Evolutionary conservation across 2,888 invertebrate genomes (phyloP).

Genomic region (Sarcophaga rosellei): DNA sequence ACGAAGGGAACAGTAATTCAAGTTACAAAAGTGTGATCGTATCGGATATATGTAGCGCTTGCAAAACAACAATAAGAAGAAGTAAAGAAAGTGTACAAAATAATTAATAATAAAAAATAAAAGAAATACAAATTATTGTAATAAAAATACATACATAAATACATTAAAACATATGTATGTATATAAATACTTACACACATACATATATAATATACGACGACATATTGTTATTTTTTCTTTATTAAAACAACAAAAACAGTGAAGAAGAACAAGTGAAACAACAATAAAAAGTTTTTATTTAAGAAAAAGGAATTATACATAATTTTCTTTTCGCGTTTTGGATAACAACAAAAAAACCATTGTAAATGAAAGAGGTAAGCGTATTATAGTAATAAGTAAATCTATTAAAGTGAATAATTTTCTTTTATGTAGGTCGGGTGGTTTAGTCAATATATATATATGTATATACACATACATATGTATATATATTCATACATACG

Average conservation of each 20-base stretch:
- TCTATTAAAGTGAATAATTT: conserved; percentile 64
- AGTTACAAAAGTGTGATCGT: conserved; percentile 31
- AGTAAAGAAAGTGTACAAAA: conserved; percentile 25
- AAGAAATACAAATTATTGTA: not conserved
- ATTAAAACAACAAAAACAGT: conserved; percentile 17
- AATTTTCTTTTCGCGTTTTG: conserved; percentile 46
- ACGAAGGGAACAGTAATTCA: conserved; percentile 31
- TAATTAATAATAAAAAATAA: not conserved
- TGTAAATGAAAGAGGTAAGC: conserved; percentile 69
- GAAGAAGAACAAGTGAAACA: conserved; percentile 32
- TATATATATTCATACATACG: conserved; percentile 33
- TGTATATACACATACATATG: conserved; percentile 13
- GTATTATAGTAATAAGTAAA: not conserved
- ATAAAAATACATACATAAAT: not conserved
- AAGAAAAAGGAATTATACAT: conserved; percentile 24
- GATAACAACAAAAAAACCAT: conserved; percentile 58
- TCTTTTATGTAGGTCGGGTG: conserved; percentile 68
- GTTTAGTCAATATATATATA: too few species aligned
- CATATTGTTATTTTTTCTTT: not conserved
- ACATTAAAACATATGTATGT: not conserved
- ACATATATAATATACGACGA: not conserved
- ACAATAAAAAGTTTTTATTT: not conserved
- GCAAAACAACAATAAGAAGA: conserved; percentile 36
- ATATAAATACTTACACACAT: not conserved
- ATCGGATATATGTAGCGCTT: conserved; percentile 23